Base-by-base conservation (phyloP, 35 echinoderm and acorn worm genomes). In the Diadema setosum region DNA sequence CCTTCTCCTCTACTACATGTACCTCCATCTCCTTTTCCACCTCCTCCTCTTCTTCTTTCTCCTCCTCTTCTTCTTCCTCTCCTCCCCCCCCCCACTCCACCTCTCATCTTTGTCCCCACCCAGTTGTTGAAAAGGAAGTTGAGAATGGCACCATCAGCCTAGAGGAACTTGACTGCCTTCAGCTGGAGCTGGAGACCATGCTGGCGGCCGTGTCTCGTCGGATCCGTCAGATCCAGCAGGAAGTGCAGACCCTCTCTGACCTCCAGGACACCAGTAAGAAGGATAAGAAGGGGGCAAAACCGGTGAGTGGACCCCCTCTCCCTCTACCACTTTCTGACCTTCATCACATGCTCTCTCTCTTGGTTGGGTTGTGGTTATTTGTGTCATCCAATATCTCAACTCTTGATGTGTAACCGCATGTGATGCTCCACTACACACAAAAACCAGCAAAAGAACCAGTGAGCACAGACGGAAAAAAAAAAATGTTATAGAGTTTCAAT, bases 81-180 rank as follows among this genome's bases (percentile, higher is more conserved):
- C 83, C 46, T 82, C 41, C n/a, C n/a, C n/a, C n/a, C n/a, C n/a
- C n/a, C n/a, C n/a, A n/a, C n/a, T n/a, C n/a, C n/a, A n/a, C n/a
- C 41, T 4, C 5, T 25, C 25, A 48, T n/a, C n/a, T n/a, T n/a
- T n/a, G n/a, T n/a, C n/a, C n/a, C n/a, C n/a, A n/a, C n/a, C n/a
- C 64, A 93, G 90, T 93, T 39, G 78, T 98, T 8, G 45, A 87
- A 46, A 46, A 73, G 39, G 89, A 90, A 21, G 76, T 82, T 40
- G 91, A 90, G 31, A 89, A 97, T 58, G 94, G 92, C 14, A 86
- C 82, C 45, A 73, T 94, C 24, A 93, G 46, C 40, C 15, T 87
- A 25, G 95, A 98, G n/a, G 91, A 98, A 58, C 82, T 98, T 14
- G 95, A 98, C 81, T 58, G 89, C 2, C 56, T 98, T n/a, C 95